Evolutionary conservation across 2,113 vertebrate genomes (phyloP).

Genomic region (Bubo blakistoni): DNA sequence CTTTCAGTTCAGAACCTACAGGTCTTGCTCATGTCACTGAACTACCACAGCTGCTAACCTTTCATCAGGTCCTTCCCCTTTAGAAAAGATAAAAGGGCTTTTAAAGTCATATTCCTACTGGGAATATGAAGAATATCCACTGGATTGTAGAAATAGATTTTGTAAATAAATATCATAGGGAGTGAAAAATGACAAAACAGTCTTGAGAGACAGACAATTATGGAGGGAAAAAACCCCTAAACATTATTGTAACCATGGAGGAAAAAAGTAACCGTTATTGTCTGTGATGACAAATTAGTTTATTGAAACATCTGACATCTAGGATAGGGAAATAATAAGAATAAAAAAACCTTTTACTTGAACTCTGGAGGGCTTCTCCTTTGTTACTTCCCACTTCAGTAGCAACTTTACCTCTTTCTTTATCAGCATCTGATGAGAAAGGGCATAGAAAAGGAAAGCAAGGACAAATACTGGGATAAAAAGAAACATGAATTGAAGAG

Average conservation of each 20-base stretch:
- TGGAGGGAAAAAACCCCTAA: accelerated
- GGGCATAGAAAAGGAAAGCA: not conserved
- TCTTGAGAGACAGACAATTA: not conserved
- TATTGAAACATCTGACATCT: not conserved
- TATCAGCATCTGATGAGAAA: not conserved
- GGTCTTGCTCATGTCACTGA: not conserved
- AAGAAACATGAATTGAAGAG: not conserved
- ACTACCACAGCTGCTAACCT: not conserved
- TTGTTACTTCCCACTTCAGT: not conserved
- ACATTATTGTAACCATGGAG: not conserved
- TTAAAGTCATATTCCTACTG: not conserved
- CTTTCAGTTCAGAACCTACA: not conserved
- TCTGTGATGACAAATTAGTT: not conserved
- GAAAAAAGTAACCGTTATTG: not conserved
- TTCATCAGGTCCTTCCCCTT: not conserved
- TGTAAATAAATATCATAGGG: not conserved
- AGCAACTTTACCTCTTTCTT: not conserved
- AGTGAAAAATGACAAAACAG: not conserved
- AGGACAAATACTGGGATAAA: not conserved
- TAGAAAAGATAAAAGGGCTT: not conserved
- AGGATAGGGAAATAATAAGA: not conserved
- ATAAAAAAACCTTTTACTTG: not conserved
- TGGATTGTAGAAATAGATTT: not conserved
- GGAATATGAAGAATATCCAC: not conserved
- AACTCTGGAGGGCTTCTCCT: not conserved